Base-by-base conservation (phyloP, 92 coral and sea anemone species). In the Zoanthus sansibaricus region DNA sequence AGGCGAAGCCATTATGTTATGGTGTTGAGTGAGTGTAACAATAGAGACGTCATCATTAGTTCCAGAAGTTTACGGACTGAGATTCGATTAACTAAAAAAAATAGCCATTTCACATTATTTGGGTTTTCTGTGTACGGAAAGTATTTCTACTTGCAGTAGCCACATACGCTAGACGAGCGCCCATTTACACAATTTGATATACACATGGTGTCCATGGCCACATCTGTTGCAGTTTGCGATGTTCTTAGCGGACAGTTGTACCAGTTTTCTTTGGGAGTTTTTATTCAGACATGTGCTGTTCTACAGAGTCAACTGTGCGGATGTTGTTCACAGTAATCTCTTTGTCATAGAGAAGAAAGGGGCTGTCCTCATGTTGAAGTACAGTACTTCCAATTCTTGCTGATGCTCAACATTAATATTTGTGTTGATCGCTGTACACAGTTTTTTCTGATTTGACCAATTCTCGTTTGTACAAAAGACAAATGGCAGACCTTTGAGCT, bases 401-500 rank as follows among this genome's bases (percentile, higher is more conserved):
- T 73, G 80, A 51, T 85, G 58, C 54, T 85, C 88, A 25, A 45
- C 73, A 75, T 70, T 33, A 47, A 86, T 72, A 56, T 79, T 69
- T 32, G 83, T 75, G 82, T 75, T 59, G 66, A 18, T 31, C 56
- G 68, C 59, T 32, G 89, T 76, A 56, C 74, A 86, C 66, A 76
- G 51, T 72, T 74, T 86, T 76, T 86, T 86, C 75, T 75, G 82
- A 72, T 71, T 68, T 31, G 88, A 85, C 82, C 88, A 84, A 61
- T 25, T 25, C 25, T 25, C 25, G 25, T 25, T 25, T 25, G 25
- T 25, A 25, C 25, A 25, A 25, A 25, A 25, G 25, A 25, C 25
- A 25, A 25, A 25, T 25, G 25, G 25, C 25, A 25, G 25, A 25
- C 25, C 25, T 25, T 25, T 25, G 25, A 25, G 25, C 25, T 25